Evolutionary conservation across 2,113 vertebrate species (phyloP).

Genomic region (Irena cyanogastra): DNA sequence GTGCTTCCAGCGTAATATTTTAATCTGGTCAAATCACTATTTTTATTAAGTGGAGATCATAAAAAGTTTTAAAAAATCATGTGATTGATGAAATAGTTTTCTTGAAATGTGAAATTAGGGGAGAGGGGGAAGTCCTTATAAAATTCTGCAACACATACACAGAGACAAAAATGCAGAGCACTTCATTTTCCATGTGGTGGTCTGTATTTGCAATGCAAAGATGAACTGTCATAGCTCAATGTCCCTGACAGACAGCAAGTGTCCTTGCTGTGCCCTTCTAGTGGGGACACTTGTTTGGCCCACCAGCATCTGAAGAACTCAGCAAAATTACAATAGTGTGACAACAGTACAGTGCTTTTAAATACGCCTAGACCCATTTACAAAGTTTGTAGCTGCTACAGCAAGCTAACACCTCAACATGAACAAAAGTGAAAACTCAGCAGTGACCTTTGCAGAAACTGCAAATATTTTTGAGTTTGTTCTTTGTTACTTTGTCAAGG

Average conservation of each 20-base stretch:
- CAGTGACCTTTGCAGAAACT: neutral
- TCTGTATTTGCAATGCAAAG: neutral
- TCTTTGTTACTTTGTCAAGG: neutral
- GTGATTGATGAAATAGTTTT: neutral
- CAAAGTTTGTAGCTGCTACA: neutral
- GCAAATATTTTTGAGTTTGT: neutral
- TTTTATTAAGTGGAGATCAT: neutral
- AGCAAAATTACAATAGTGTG: neutral
- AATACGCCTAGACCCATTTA: neutral
- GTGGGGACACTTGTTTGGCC: neutral
- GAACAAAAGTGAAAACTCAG: neutral
- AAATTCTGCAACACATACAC: neutral
- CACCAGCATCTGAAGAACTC: neutral
- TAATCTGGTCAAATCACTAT: neutral
- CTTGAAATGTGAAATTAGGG: neutral
- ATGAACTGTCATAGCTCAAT: neutral
- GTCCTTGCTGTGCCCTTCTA: too few relatives aligned
- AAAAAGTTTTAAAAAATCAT: neutral
- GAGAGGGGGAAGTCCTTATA: neutral
- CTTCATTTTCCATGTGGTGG: neutral
- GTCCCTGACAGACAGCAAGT: neutral
- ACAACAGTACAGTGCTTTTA: neutral
- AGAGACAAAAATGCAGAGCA: neutral
- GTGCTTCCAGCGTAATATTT: neutral
- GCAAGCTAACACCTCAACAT: neutral